Conservation (phyloP, 1,140 invertebrate genomes). For the Cotesia chilonis region DNA sequence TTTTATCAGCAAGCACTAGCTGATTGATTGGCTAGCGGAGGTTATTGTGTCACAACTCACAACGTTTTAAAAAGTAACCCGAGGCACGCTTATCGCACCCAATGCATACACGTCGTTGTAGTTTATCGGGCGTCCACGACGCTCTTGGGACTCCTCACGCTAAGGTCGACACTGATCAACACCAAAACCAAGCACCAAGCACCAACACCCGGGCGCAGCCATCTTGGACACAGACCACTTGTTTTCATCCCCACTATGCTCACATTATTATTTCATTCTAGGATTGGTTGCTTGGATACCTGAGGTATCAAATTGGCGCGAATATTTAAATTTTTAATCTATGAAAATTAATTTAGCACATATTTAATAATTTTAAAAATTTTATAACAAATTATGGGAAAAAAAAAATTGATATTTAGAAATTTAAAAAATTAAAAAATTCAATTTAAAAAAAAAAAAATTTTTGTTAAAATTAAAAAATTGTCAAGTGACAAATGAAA, state of each 20-base stretch:
- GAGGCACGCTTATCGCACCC: constrained; percentile 15
- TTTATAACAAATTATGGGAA: too few relatives aligned
- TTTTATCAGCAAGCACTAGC: background rate
- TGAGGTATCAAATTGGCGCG: too few relatives aligned
- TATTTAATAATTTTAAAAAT: too few relatives aligned
- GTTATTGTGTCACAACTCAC: background rate
- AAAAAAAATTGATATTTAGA: too few relatives aligned
- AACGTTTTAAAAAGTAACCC: background rate
- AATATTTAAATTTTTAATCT: too few relatives aligned
- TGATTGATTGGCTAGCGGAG: constrained; percentile 16
- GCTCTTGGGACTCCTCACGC: constrained; percentile 36
- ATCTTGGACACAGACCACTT: constrained; percentile 52
- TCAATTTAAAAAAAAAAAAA: too few relatives aligned
- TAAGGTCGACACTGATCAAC: constrained; percentile 36
- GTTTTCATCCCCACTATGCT: background rate
- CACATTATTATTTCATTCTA: too few relatives aligned
- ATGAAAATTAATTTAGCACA: too few relatives aligned
- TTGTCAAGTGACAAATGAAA: too few relatives aligned
- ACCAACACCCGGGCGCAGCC: constrained; percentile 49
- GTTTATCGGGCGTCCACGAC: constrained; percentile 28
- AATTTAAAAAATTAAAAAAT: too few relatives aligned
- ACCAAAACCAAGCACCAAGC: background rate
- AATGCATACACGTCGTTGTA: constrained; percentile 4
- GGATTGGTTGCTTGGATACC: too few relatives aligned
- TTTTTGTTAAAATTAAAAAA: too few relatives aligned